Percentiles rank a stretch among this genome's conserved stretches.
Evolutionary conservation across 2,797 vertebrate species (phyloP).

Genomic region (Bovichtus variegatus): DNA sequence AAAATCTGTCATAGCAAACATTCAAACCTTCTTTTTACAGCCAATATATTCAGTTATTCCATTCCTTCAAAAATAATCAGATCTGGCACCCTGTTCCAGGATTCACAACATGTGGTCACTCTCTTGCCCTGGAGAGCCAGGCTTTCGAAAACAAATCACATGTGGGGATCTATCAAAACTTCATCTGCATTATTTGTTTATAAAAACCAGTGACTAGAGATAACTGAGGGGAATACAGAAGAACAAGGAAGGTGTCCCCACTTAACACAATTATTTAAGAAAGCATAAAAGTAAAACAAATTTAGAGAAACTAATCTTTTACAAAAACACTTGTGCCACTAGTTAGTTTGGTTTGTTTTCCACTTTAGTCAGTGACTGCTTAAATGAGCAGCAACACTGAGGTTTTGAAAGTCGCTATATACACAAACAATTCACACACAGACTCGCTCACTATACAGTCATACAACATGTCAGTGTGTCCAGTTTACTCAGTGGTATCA

Average conservation of each 20-base stretch:
- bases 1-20: slow-evolving; percentile 14
- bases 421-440: slow-evolving; percentile 43
- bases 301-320: slow-evolving; percentile 73
- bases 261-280: slow-evolving; percentile 68
- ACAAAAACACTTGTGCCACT: slow-evolving; percentile 75
- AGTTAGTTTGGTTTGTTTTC: slow-evolving; percentile 73
- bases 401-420: slow-evolving; percentile 70
- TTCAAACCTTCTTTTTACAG: slow-evolving; percentile 22
- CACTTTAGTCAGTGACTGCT: slow-evolving; percentile 66
- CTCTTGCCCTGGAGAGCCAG: slow-evolving; percentile 14
- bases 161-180: slow-evolving; percentile 47
- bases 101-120: slow-evolving; percentile 17
- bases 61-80: slow-evolving; percentile 35
- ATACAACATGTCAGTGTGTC: slow-evolving; percentile 48
- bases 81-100: slow-evolving; percentile 1
- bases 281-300: slow-evolving; percentile 73
- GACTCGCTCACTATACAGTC: slow-evolving; percentile 53
- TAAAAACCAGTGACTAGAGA: slow-evolving; percentile 58
- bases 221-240: slow-evolving; percentile 60
- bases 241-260: slow-evolving; percentile 56
- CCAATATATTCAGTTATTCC: slow-evolving; percentile 26
- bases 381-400: slow-evolving; percentile 63
- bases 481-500: slow-evolving; percentile 71
- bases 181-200: slow-evolving; percentile 49
- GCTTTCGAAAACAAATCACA: slow-evolving; percentile 40